Evolutionary conservation across 2,888 invertebrate genomes (phyloP).

Genomic region (Nymphalis polychloros): DNA sequence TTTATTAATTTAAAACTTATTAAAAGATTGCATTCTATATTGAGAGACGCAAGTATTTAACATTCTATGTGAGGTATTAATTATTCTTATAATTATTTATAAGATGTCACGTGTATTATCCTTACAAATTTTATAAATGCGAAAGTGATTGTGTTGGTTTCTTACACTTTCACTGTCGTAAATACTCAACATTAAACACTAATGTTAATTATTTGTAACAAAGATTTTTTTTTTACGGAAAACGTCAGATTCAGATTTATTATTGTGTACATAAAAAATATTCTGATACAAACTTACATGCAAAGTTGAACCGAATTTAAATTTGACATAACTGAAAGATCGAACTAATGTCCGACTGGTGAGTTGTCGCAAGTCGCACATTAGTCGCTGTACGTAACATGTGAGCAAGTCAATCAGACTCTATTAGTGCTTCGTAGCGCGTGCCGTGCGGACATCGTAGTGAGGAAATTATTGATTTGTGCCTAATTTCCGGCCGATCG

Average conservation of each 20-base stretch:
- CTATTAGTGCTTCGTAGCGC: constrained; percentile 56
- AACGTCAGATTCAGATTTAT: neutral
- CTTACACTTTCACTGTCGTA: too few relatives aligned
- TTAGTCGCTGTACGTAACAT: constrained; percentile 30
- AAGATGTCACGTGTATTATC: too few relatives aligned
- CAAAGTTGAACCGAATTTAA: neutral
- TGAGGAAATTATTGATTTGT: constrained; percentile 77
- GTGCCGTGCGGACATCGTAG: constrained; percentile 56
- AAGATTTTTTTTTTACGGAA: neutral
- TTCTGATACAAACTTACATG: neutral
- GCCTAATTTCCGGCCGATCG: constrained; percentile 72
- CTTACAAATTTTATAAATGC: too few relatives aligned
- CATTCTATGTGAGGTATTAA: too few relatives aligned
- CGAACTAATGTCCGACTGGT: neutral
- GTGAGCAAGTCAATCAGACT: constrained; percentile 65
- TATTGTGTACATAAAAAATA: neutral
- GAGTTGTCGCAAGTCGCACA: constrained; percentile 3
- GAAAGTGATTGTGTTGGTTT: too few relatives aligned
- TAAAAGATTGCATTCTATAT: too few relatives aligned
- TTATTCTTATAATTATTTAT: too few relatives aligned
- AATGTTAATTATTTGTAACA: neutral
- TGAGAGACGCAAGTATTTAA: too few relatives aligned
- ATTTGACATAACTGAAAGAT: neutral
- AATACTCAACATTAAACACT: too few relatives aligned
- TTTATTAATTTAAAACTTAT: too few relatives aligned